Conservation (phyloP, 2,113 vertebrate genomes). For the Sorex fumeus region DNA sequence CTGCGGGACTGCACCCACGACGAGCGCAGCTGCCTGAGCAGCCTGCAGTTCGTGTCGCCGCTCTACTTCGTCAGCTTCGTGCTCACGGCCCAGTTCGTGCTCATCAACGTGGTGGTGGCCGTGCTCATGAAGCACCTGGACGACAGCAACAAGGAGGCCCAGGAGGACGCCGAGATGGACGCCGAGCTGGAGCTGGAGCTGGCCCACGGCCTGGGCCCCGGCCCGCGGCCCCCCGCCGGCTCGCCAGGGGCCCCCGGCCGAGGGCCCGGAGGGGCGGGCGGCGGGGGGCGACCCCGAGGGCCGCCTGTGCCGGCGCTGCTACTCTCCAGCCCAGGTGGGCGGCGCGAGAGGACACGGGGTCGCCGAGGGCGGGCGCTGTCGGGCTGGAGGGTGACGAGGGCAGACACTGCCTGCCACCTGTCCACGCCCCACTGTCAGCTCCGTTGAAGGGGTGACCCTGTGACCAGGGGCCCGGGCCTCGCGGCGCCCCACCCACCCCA, state of each 20-base stretch:
- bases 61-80: constrained; percentile 99
- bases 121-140: constrained; percentile 99
- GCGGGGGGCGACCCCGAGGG: constrained; percentile 82
- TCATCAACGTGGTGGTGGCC: constrained; percentile 99
- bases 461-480: constrained; percentile 9
- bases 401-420: neutral
- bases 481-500: neutral
- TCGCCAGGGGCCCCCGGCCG: constrained; percentile 83
- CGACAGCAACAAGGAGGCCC: constrained; percentile 99
- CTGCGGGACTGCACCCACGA: constrained; percentile 96
- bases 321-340: constrained; percentile 96
- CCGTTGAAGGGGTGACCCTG: neutral
- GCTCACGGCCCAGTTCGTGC: constrained; percentile 99
- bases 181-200: constrained; percentile 98
- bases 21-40: constrained; percentile 97
- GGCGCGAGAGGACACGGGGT: neutral
- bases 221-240: constrained; percentile 86
- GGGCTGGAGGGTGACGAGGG: constrained; percentile 13
- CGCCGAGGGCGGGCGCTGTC: fast-evolving
- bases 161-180: constrained; percentile 99
- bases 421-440: neutral
- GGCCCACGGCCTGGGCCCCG: constrained; percentile 91
- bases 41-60: constrained; percentile 96
- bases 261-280: constrained; percentile 70
- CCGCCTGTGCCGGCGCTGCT: constrained; percentile 88